Percentiles rank a stretch among this genome's conserved stretches.
Evolutionary conservation across 2,113 vertebrate genomes (phyloP).

Genomic region (Rafetus swinhoei): DNA sequence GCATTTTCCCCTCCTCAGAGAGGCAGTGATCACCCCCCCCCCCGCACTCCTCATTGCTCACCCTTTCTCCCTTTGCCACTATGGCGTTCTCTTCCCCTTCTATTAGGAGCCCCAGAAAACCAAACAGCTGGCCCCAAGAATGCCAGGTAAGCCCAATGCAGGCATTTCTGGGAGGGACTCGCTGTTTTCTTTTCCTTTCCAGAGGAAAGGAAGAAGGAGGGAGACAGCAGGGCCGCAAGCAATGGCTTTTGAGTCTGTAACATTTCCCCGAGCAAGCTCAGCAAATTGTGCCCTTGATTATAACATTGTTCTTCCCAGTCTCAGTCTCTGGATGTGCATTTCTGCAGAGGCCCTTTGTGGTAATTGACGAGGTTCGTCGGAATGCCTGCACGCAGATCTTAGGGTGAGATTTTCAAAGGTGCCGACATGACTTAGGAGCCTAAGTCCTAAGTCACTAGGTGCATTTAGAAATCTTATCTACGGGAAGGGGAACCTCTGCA

Average conservation of each 20-base stretch:
- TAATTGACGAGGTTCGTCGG: background rate
- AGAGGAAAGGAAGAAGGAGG: background rate
- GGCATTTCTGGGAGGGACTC: conserved; percentile 1
- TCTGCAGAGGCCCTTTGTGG: background rate
- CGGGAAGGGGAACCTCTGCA: fast-evolving
- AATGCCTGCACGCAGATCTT: fast-evolving
- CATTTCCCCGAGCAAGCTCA: conserved; percentile 1
- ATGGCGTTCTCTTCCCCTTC: background rate
- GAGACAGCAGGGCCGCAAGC: background rate
- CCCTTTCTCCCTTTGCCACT: background rate
- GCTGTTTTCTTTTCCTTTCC: background rate
- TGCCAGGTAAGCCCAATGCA: background rate
- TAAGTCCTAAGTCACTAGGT: background rate
- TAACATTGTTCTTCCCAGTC: background rate
- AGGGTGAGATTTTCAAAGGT: background rate
- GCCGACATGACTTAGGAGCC: fast-evolving
- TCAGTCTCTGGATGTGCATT: fast-evolving
- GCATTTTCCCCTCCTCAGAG: fast-evolving
- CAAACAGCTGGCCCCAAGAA: background rate
- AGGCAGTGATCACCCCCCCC: background rate
- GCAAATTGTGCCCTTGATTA: conserved; percentile 2
- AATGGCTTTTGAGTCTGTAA: background rate
- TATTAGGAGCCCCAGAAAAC: no score
- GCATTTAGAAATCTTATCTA: background rate
- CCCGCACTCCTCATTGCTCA: no score